phyloP scores from a whole-genome alignment of 2,888 invertebrate genomes.

The Dilophus febrilis region DNA sequence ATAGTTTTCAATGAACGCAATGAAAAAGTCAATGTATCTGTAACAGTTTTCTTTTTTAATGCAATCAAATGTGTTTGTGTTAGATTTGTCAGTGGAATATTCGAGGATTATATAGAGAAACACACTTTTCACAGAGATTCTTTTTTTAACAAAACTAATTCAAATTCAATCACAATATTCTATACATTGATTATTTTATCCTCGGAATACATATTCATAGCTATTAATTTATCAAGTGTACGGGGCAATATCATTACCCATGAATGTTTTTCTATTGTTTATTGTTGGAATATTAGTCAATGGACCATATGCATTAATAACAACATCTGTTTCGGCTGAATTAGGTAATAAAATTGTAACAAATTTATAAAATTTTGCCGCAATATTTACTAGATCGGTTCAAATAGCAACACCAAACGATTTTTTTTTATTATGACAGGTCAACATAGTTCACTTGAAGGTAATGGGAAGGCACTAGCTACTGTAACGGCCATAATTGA shows the following conservation, averaged over 20 bases:
- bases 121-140: no score
- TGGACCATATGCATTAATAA: conserved; percentile 91
- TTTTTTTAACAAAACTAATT: no score
- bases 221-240: conserved; percentile 61
- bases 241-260: conserved; percentile 41
- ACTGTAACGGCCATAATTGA: conserved; percentile 97
- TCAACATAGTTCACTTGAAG: conserved; percentile 67
- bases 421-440: conserved; percentile 28
- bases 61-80: no score
- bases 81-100: no score
- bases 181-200: no score
- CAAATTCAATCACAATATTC: no score
- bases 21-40: no score
- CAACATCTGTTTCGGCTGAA: conserved; percentile 91
- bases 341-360: conserved; percentile 33
- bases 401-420: background rate
- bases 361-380: background rate
- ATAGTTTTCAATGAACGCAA: no score
- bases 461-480: conserved; percentile 76
- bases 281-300: conserved; percentile 73
- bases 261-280: conserved; percentile 52
- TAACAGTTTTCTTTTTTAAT: no score
- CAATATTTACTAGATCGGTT: background rate
- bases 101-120: no score
- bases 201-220: no score